These are phyloP conservation scores for Cephus pygmeus DNA, from an alignment of 2,888 invertebrate genomes.

Conservation along the genomic window DNA sequence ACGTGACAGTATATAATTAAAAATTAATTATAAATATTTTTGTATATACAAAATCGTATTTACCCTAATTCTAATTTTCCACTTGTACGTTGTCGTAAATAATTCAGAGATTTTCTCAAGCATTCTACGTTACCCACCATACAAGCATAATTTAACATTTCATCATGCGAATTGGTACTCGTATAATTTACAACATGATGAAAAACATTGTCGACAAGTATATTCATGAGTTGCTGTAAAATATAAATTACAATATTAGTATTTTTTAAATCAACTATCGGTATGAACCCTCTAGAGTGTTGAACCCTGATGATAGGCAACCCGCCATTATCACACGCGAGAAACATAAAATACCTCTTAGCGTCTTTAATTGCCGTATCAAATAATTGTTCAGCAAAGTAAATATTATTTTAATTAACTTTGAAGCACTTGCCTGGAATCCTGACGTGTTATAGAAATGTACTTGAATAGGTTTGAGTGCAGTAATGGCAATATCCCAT, in stretches of 20 bases:
- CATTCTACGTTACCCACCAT: slow-evolving; percentile 52
- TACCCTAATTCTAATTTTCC: slow-evolving; percentile 9
- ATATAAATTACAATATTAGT: neutral
- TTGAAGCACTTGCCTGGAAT: slow-evolving; percentile 68
- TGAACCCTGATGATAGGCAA: slow-evolving; percentile 32
- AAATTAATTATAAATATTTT: neutral
- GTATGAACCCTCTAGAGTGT: slow-evolving; percentile 37
- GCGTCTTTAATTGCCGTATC: neutral
- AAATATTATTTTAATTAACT: neutral
- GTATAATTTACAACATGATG: slow-evolving; percentile 41
- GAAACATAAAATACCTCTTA: neutral
- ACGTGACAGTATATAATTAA: neutral
- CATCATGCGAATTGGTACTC: slow-evolving; percentile 36
- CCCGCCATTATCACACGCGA: slow-evolving; percentile 16
- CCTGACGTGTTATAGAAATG: slow-evolving; percentile 72
- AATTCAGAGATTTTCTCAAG: slow-evolving; percentile 10
- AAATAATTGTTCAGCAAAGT: neutral
- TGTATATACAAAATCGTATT: slow-evolving; percentile 6
- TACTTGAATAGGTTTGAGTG: slow-evolving; percentile 71
- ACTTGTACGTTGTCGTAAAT: slow-evolving; percentile 9
- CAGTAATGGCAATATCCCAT: slow-evolving; percentile 71
- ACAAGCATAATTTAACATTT: slow-evolving; percentile 56
- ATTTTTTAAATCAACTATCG: neutral
- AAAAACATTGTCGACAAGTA: slow-evolving; percentile 49
- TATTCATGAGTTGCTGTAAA: slow-evolving; percentile 34